These are phyloP conservation scores for Bucco capensis DNA, from an alignment of 2,113 vertebrate genomes.

Conservation along the genomic window DNA sequence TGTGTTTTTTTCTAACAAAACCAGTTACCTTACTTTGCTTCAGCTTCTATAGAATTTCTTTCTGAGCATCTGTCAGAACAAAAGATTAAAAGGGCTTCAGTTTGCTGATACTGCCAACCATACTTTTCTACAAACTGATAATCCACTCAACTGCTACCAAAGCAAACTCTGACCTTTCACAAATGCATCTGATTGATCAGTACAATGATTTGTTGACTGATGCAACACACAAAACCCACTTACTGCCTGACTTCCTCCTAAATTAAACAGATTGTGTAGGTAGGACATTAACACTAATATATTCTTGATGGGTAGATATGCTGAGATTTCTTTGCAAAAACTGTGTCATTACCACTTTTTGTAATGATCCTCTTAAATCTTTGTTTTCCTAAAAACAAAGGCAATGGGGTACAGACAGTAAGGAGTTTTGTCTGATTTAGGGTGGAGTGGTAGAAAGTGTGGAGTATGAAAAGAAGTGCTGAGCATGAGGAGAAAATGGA, in stretches of 20 bases:
- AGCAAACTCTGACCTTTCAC: neutral
- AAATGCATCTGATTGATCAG: neutral
- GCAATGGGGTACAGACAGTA: neutral
- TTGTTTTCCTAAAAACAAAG: neutral
- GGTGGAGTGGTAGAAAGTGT: neutral
- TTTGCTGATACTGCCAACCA: neutral
- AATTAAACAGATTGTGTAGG: neutral
- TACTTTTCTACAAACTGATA: neutral
- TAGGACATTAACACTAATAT: neutral
- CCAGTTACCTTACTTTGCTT: neutral
- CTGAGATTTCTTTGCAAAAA: neutral
- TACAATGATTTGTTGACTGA: neutral
- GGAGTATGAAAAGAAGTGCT: neutral
- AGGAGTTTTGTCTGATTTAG: neutral
- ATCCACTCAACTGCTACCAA: neutral
- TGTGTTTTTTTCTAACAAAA: neutral
- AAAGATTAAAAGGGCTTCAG: neutral
- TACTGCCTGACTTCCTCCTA: neutral
- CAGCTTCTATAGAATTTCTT: neutral
- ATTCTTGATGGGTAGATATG: neutral
- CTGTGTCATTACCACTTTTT: neutral
- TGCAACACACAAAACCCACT: neutral
- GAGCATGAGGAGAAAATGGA: neutral
- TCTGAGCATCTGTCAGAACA: neutral
- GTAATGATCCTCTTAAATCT: neutral